These are phyloP conservation scores for Hiodon alosoides DNA, from an alignment of 2,113 vertebrate genomes.

Conservation along the genomic window DNA sequence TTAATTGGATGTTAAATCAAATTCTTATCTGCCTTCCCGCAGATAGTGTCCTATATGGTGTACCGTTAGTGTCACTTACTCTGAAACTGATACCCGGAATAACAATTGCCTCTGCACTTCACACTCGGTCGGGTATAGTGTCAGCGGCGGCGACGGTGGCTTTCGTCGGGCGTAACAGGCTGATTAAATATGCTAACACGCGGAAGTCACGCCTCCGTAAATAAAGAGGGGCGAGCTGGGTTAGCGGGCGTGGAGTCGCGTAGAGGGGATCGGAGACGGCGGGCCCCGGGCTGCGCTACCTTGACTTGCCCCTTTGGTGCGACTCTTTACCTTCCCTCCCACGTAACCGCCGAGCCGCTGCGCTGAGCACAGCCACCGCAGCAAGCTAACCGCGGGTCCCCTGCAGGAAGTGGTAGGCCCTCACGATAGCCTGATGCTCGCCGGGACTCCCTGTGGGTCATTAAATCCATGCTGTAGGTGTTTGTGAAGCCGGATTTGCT, in stretches of 20 bases:
- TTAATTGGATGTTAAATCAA: slow-evolving; percentile 99
- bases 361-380: too few species aligned
- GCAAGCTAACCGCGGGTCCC: too few species aligned
- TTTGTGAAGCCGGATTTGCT: slow-evolving; percentile 31
- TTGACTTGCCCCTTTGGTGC: too few species aligned
- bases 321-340: too few species aligned
- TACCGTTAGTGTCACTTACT: slow-evolving; percentile 71
- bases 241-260: background rate
- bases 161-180: slow-evolving; percentile 56
- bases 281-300: background rate
- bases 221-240: background rate
- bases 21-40: slow-evolving; percentile 95
- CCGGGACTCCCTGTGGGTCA: slow-evolving; percentile 29
- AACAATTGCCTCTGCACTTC: slow-evolving; percentile 75
- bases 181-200: slow-evolving; percentile 75
- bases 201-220: background rate
- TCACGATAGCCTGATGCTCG: slow-evolving; percentile 15
- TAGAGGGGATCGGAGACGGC: background rate
- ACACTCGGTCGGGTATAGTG: slow-evolving; percentile 48
- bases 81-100: slow-evolving; percentile 80
- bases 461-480: slow-evolving; percentile 29
- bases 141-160: slow-evolving; percentile 31
- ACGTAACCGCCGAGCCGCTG: too few species aligned
- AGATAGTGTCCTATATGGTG: slow-evolving; percentile 87
- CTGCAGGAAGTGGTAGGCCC: background rate